A percentile compares a stretch with the other conserved stretches of the same genome.
These are phyloP conservation scores for Phyllostomus hastatus DNA, from an alignment of 2,113 vertebrate species.

Conservation along the genomic window DNA sequence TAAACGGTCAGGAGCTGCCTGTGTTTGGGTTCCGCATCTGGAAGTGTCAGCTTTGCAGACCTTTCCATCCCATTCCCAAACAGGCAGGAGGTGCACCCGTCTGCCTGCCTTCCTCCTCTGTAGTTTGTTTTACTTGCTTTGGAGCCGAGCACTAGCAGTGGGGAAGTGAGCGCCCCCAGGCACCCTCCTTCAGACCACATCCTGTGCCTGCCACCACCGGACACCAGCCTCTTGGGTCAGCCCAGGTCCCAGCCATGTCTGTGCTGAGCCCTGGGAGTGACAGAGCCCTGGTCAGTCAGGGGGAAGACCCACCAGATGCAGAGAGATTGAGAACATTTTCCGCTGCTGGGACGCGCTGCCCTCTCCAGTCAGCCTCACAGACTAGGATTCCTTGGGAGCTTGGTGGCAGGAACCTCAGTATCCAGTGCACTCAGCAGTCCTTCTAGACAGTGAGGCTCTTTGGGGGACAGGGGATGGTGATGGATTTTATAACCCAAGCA, in stretches of 20 bases:
- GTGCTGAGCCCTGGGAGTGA: not conserved
- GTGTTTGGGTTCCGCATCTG: constrained; percentile 66
- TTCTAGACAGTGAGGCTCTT: not conserved
- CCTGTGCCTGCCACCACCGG: not conserved
- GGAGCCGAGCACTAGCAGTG: not conserved
- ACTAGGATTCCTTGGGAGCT: not conserved
- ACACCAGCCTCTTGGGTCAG: not conserved
- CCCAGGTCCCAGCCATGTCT: not conserved
- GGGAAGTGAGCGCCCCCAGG: not conserved
- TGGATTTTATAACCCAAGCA: not conserved
- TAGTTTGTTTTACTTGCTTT: constrained; percentile 63
- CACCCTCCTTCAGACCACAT: not conserved
- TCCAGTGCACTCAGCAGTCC: not conserved
- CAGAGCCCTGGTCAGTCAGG: not conserved
- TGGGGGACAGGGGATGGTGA: not conserved
- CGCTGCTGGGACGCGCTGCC: not conserved
- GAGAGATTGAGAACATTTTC: not conserved
- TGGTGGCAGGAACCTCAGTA: not conserved
- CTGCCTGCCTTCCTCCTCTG: constrained; percentile 21
- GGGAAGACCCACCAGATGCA: not conserved
- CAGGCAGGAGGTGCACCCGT: not conserved
- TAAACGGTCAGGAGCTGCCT: constrained; percentile 36
- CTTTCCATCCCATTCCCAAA: not conserved
- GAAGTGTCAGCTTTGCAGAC: constrained; percentile 46
- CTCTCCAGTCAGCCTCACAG: not conserved